These are phyloP conservation scores for Danio kyathit DNA, from an alignment of 2,797 vertebrate species.

Conservation along the genomic window DNA sequence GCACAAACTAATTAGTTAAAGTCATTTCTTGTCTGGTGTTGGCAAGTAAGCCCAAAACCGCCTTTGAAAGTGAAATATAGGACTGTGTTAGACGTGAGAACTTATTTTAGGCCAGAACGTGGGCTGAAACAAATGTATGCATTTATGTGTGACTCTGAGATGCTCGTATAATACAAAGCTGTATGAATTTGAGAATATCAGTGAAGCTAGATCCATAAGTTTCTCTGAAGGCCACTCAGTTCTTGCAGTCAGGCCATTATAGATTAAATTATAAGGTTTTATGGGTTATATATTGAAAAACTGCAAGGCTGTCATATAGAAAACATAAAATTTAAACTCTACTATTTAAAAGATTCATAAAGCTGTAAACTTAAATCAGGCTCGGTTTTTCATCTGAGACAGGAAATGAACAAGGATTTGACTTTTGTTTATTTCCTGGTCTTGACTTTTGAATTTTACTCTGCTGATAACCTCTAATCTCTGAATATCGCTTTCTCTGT, in stretches of 20 bases:
- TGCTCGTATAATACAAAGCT: too few relatives aligned
- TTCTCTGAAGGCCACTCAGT: background rate
- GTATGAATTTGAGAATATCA: background rate
- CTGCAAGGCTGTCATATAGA: background rate
- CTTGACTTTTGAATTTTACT: too few relatives aligned
- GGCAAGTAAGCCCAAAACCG: background rate
- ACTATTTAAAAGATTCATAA: background rate
- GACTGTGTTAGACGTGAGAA: background rate
- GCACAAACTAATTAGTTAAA: constrained; percentile 4
- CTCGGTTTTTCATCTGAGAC: background rate
- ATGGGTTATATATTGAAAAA: background rate
- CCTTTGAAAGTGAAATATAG: constrained; percentile 12
- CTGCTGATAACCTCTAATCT: background rate
- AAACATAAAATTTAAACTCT: constrained; percentile 6
- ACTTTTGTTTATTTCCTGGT: background rate
- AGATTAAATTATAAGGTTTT: background rate
- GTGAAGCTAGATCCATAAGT: background rate
- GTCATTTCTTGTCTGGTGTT: background rate
- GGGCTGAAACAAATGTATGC: background rate
- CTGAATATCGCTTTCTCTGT: background rate
- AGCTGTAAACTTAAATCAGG: constrained; percentile 13
- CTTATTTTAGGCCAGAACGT: background rate
- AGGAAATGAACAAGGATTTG: background rate
- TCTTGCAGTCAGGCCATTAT: background rate
- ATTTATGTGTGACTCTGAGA: too few relatives aligned